Evolutionary conservation across 23 tunicate species (phyloP).

Genomic region (Ascidia mentula): DNA sequence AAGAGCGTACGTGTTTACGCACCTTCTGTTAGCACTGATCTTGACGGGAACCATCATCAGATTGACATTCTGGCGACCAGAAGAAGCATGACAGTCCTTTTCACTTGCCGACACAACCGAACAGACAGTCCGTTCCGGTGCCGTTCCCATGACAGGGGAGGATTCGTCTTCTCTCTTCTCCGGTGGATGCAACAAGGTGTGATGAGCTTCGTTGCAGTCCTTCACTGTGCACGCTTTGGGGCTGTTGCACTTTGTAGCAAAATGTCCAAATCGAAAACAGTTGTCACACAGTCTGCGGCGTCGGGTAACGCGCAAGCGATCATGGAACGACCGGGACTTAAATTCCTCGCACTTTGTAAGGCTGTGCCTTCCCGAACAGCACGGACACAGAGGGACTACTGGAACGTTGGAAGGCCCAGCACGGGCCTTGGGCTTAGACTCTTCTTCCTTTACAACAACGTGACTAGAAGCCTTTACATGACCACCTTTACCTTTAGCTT

Average conservation of each 20-base stretch:
- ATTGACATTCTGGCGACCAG: too few relatives aligned
- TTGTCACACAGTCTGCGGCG: not conserved
- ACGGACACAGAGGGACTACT: not conserved
- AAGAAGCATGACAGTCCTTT: too few relatives aligned
- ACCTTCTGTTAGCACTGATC: too few relatives aligned
- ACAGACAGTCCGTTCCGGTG: constrained; percentile 7
- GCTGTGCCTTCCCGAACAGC: not conserved
- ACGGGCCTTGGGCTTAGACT: not conserved
- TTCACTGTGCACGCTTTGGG: constrained; percentile 9
- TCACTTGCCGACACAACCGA: too few relatives aligned
- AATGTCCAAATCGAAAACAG: not conserved
- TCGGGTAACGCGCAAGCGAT: constrained; percentile 3
- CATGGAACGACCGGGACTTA: not conserved
- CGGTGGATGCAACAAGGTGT: constrained; percentile 14
- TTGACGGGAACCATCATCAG: too few relatives aligned
- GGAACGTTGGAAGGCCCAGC: not conserved
- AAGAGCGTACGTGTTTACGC: too few relatives aligned
- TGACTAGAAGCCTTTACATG: not conserved
- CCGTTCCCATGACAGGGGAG: not conserved
- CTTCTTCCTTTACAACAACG: not conserved
- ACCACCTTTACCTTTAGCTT: not conserved
- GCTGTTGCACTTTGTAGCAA: constrained; percentile 1
- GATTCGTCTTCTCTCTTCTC: constrained; percentile 4
- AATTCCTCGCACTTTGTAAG: constrained; percentile 3
- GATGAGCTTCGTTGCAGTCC: not conserved